A percentile compares a stretch with the other conserved stretches of the same genome.
Conservation (phyloP, 2,888 invertebrate species). For the Xanthorhoe designata region DNA sequence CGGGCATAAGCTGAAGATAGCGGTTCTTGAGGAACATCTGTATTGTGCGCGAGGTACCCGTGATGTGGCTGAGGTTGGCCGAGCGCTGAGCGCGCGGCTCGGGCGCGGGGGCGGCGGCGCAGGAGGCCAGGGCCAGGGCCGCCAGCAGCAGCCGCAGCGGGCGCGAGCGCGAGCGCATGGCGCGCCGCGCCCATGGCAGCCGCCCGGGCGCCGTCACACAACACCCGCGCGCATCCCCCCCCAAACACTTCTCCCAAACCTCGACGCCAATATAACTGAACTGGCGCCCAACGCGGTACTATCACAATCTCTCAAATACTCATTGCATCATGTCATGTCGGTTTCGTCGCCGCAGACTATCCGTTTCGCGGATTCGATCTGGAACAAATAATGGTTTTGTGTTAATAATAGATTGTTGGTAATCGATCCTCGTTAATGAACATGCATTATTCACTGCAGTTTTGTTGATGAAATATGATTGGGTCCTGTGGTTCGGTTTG, state of each 20-base stretch:
- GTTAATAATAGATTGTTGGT: slow-evolving; percentile 64
- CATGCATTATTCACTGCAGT: slow-evolving; percentile 33
- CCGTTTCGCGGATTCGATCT: slow-evolving; percentile 68
- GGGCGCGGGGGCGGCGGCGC: slow-evolving; percentile 81
- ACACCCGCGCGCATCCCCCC: slow-evolving; percentile 67
- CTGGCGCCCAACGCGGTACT: slow-evolving; percentile 46
- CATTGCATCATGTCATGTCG: slow-evolving; percentile 52
- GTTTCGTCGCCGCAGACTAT: slow-evolving; percentile 65
- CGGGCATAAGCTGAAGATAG: slow-evolving; percentile 92
- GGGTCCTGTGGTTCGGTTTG: slow-evolving; percentile 29
- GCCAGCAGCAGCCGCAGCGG: slow-evolving; percentile 83
- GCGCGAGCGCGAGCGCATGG: slow-evolving; percentile 81
- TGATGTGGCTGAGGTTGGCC: slow-evolving; percentile 92
- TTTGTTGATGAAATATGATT: slow-evolving; percentile 37
- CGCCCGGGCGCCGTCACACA: slow-evolving; percentile 82
- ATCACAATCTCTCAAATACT: slow-evolving; percentile 26
- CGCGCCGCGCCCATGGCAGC: slow-evolving; percentile 84
- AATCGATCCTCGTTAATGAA: slow-evolving; percentile 48
- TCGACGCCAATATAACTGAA: slow-evolving; percentile 39
- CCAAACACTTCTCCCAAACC: slow-evolving; percentile 43
- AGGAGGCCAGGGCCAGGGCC: slow-evolving; percentile 82
- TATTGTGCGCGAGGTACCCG: slow-evolving; percentile 92
- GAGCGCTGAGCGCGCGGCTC: slow-evolving; percentile 90
- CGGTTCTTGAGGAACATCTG: slow-evolving; percentile 94
- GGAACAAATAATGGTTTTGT: slow-evolving; percentile 71